Evolutionary conservation across 1,140 invertebrate genomes (phyloP).

Genomic region (Lepidurus packardi): DNA sequence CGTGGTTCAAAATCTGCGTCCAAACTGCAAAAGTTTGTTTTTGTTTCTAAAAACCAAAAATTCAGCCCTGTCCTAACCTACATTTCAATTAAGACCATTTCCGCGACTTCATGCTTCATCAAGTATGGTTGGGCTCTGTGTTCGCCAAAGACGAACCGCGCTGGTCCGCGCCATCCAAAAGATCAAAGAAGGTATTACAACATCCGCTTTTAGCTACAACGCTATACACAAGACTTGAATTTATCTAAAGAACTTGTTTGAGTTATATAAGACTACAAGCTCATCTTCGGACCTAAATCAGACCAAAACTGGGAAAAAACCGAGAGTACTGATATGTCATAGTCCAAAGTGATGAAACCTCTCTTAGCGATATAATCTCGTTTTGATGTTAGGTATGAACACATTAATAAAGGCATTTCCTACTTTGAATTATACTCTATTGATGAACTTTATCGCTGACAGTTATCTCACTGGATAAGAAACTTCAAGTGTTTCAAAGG

Average conservation of each 20-base stretch:
- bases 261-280: too few relatives aligned
- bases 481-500: neutral
- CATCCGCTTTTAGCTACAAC: neutral
- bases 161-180: neutral
- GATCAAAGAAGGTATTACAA: neutral
- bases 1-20: neutral
- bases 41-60: too few relatives aligned
- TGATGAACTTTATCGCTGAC: neutral
- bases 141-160: constrained; percentile 3
- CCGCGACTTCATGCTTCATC: neutral
- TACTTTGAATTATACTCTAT: neutral
- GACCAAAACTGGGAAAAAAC: neutral
- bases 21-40: too few relatives aligned
- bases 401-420: neutral
- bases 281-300: too few relatives aligned
- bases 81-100: neutral
- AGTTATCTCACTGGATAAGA: neutral
- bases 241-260: too few relatives aligned
- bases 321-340: neutral
- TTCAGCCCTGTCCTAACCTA: too few relatives aligned
- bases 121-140: constrained; percentile 7
- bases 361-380: neutral
- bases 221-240: too few relatives aligned
- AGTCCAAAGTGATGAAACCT: neutral
- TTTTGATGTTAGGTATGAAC: neutral